A percentile compares a stretch with the other conserved stretches of the same genome.
These are phyloP conservation scores for Morelia viridis DNA, from an alignment of 2,797 vertebrate genomes.

Conservation along the genomic window DNA sequence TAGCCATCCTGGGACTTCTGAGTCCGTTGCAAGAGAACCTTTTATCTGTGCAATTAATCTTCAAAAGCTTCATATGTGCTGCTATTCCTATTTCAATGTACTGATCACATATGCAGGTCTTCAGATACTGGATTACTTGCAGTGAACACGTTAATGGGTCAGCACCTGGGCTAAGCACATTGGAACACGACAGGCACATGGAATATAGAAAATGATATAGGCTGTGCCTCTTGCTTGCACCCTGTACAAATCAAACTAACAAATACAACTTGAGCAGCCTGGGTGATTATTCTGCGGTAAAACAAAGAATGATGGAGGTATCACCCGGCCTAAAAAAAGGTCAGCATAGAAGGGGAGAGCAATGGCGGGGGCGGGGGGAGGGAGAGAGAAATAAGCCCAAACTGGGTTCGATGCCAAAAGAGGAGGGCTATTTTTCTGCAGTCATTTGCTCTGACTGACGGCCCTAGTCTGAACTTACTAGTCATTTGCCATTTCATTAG, in stretches of 20 bases:
- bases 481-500: slow-evolving; percentile 95
- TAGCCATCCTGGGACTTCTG: too few relatives aligned
- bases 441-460: slow-evolving; percentile 75
- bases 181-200: too few relatives aligned
- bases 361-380: slow-evolving; percentile 24
- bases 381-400: accelerated
- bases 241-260: neutral
- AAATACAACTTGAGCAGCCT: neutral
- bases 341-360: neutral
- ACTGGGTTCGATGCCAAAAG: slow-evolving; percentile 51
- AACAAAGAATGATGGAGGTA: slow-evolving; percentile 37
- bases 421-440: slow-evolving; percentile 68
- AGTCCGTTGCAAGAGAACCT: too few relatives aligned
- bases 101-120: too few relatives aligned
- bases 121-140: neutral
- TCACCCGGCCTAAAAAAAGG: slow-evolving; percentile 13
- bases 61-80: too few relatives aligned
- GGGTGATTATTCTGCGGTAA: slow-evolving; percentile 49
- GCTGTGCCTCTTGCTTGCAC: neutral
- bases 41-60: too few relatives aligned
- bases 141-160: neutral
- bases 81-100: too few relatives aligned
- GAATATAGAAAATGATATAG: neutral
- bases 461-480: slow-evolving; percentile 81
- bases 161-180: neutral